Evolutionary conservation across 2,113 vertebrate species (phyloP).

Genomic region (Cichladusa arquata): DNA sequence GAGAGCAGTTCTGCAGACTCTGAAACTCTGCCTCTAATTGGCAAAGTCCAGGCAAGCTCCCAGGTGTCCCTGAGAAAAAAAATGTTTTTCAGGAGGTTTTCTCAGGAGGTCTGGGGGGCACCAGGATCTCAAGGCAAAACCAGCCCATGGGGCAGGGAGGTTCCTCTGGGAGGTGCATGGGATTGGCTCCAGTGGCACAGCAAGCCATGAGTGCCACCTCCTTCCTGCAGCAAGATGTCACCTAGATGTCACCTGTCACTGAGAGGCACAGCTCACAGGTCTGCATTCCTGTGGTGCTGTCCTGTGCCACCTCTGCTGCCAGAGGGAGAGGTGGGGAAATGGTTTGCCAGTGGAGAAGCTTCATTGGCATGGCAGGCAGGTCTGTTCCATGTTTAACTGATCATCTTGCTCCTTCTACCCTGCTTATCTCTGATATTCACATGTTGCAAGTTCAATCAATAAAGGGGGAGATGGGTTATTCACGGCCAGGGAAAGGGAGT

Average conservation of each 20-base stretch:
- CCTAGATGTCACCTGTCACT: background rate
- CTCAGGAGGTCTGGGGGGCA: background rate
- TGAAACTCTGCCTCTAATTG: slow-evolving; percentile 5
- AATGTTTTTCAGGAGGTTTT: background rate
- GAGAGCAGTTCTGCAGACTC: background rate
- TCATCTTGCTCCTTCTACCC: background rate
- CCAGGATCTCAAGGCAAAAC: background rate
- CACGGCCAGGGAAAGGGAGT: rapidly evolving
- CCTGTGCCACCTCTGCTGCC: rapidly evolving
- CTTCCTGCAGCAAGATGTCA: background rate
- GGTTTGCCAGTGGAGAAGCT: background rate
- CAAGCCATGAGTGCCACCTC: rapidly evolving
- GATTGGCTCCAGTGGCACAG: background rate
- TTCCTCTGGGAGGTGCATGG: background rate
- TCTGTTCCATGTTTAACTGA: rapidly evolving
- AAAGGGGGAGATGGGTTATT: background rate
- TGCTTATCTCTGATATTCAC: background rate
- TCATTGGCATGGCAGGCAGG: background rate
- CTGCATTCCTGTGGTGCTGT: background rate
- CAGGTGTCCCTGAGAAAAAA: background rate
- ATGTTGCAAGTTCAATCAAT: background rate
- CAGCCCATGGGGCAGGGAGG: background rate
- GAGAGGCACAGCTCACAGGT: rapidly evolving
- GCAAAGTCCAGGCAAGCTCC: background rate
- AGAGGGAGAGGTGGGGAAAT: background rate